Evolutionary conservation across 2,888 invertebrate species (phyloP).

Genomic region (Spilarctia lutea): DNA sequence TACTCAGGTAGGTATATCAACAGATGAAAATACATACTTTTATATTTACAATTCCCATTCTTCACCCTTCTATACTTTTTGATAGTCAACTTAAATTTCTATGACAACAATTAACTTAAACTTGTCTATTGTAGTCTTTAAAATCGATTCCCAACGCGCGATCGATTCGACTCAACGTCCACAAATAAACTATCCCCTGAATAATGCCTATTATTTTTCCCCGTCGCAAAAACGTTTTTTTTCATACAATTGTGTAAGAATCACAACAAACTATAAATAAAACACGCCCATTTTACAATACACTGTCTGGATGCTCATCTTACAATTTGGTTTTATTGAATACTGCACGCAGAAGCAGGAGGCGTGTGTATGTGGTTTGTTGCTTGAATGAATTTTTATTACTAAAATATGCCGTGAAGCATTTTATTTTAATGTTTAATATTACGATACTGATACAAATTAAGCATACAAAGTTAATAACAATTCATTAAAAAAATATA

Average conservation of each 20-base stretch:
- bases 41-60: not conserved
- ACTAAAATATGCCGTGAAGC: not conserved
- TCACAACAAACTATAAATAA: slow-evolving; percentile 80
- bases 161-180: slow-evolving; percentile 33
- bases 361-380: slow-evolving; percentile 12
- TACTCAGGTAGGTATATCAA: not conserved
- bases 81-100: not conserved
- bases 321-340: slow-evolving; percentile 53
- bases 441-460: not conserved
- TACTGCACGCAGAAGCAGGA: slow-evolving; percentile 52
- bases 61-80: not conserved
- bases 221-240: slow-evolving; percentile 59
- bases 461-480: not conserved
- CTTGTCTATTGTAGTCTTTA: not conserved
- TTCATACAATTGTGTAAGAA: slow-evolving; percentile 69
- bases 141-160: slow-evolving; percentile 19
- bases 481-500: not conserved
- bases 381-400: not conserved
- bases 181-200: slow-evolving; percentile 49
- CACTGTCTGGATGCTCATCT: slow-evolving; percentile 42
- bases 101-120: not conserved
- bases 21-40: not conserved
- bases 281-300: slow-evolving; percentile 71
- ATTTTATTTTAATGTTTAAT: not conserved
- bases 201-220: slow-evolving; percentile 63